Percentiles rank a stretch among this genome's conserved stretches.
Conservation (phyloP, 2,888 invertebrate genomes). For the Limenitis arthemis region DNA sequence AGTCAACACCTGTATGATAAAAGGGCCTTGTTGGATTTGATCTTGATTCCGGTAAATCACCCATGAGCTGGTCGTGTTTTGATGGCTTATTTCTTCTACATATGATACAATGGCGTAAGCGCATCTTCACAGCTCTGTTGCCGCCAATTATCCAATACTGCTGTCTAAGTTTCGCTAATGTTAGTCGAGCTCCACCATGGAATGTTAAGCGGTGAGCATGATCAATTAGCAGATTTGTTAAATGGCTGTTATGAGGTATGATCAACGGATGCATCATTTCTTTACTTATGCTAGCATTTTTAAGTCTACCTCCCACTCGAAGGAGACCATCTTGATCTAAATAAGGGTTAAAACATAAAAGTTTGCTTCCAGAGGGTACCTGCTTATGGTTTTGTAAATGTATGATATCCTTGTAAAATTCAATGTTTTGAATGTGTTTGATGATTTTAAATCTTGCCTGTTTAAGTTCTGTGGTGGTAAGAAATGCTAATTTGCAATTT, state of each 20-base stretch:
- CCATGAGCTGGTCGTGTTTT: too few species aligned
- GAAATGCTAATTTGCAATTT: too few species aligned
- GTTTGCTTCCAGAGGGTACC: constrained; percentile 8
- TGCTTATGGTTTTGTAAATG: constrained; percentile 1
- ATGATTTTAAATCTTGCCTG: too few species aligned
- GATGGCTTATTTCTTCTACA: too few species aligned
- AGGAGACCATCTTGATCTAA: constrained; percentile 13
- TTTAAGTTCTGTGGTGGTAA: too few species aligned
- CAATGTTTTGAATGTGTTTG: not conserved
- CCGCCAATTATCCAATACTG: too few species aligned
- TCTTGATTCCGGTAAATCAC: constrained; percentile 3
- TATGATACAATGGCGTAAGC: too few species aligned
- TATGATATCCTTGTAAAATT: constrained; percentile 1
- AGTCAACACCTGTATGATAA: constrained; percentile 22
- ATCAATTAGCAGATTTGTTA: constrained; percentile 1
- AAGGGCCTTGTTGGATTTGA: constrained; percentile 14
- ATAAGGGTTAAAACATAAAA: constrained; percentile 10
- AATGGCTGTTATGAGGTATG: not conserved
- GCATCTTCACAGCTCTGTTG: too few species aligned
- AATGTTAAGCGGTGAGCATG: constrained; percentile 2
- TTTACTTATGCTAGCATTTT: constrained; percentile 8
- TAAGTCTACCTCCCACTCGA: constrained; percentile 15
- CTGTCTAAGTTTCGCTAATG: too few species aligned
- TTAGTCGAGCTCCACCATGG: not conserved
- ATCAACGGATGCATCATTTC: constrained; percentile 10